These are phyloP conservation scores for Jordanella pulchra DNA, from an alignment of 2,797 vertebrate genomes.

Conservation along the genomic window DNA sequence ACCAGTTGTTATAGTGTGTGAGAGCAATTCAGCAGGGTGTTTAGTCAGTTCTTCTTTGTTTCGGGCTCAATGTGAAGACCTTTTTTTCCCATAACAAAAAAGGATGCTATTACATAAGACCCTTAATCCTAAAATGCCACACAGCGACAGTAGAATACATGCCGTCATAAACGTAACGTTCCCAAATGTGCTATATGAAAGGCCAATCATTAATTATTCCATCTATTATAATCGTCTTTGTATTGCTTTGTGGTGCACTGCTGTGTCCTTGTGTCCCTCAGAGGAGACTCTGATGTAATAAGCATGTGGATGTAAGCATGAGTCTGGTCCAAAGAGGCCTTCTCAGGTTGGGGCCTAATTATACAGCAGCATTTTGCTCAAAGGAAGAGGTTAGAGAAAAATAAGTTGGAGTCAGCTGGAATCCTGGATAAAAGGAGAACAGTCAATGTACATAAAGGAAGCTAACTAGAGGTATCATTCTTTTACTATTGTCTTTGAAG, in stretches of 20 bases:
- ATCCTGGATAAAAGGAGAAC: background rate
- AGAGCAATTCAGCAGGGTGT: background rate
- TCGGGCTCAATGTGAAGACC: background rate
- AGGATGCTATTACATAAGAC: background rate
- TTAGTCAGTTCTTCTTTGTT: background rate
- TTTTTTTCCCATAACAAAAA: background rate
- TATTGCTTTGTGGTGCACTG: background rate
- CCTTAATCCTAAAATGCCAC: background rate
- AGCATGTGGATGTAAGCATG: background rate
- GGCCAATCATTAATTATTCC: constrained; percentile 5
- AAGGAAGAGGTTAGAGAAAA: background rate
- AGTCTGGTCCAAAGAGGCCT: constrained; percentile 5
- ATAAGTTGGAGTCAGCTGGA: background rate
- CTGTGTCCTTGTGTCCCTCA: constrained; percentile 1
- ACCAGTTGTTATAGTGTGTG: background rate
- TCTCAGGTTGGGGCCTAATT: constrained; percentile 19
- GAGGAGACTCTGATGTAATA: constrained; percentile 23
- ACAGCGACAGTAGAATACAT: background rate
- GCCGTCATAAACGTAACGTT: background rate
- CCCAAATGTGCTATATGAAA: background rate
- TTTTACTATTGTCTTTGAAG: background rate
- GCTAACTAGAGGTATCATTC: background rate
- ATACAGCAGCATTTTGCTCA: background rate
- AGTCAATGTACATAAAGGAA: background rate
- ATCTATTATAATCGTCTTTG: background rate